Evolutionary conservation across 2,797 vertebrate genomes (phyloP).

Genomic region (Onychomys torridus): DNA sequence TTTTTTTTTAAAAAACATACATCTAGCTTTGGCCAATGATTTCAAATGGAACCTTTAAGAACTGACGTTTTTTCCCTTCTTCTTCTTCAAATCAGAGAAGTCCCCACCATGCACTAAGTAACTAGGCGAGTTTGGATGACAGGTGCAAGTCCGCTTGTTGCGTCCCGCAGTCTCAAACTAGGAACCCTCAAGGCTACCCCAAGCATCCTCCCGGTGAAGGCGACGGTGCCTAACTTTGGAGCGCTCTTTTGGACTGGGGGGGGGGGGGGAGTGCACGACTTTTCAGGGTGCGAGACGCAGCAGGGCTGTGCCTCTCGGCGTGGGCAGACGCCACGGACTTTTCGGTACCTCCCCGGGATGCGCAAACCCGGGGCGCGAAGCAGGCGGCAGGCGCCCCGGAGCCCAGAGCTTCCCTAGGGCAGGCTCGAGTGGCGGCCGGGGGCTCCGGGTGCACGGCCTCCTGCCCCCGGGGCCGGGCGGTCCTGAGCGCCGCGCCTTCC

Average conservation of each 20-base stretch:
- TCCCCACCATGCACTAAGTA: neutral
- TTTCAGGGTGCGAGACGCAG: neutral
- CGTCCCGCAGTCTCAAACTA: constrained; percentile 15
- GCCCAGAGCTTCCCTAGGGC: neutral
- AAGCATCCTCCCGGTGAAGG: constrained; percentile 25
- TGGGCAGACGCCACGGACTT: neutral
- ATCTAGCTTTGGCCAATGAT: neutral
- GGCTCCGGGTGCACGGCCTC: neutral
- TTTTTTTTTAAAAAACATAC: neutral
- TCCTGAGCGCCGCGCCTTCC: neutral
- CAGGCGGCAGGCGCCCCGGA: neutral
- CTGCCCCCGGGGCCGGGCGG: neutral
- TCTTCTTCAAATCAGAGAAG: constrained; percentile 10
- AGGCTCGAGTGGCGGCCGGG: neutral
- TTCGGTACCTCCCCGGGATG: neutral
- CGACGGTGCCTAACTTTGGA: neutral
- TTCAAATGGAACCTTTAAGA: neutral
- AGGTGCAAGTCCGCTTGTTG: constrained; percentile 77
- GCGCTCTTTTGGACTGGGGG: neutral
- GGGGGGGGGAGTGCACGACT: neutral
- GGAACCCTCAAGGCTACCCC: neutral
- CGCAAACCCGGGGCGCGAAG: neutral
- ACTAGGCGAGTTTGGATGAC: constrained; percentile 53
- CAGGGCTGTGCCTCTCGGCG: neutral
- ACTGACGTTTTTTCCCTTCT: neutral